Evolutionary conservation across 2,888 invertebrate genomes (phyloP).

Genomic region (Cephus rjabovi): DNA sequence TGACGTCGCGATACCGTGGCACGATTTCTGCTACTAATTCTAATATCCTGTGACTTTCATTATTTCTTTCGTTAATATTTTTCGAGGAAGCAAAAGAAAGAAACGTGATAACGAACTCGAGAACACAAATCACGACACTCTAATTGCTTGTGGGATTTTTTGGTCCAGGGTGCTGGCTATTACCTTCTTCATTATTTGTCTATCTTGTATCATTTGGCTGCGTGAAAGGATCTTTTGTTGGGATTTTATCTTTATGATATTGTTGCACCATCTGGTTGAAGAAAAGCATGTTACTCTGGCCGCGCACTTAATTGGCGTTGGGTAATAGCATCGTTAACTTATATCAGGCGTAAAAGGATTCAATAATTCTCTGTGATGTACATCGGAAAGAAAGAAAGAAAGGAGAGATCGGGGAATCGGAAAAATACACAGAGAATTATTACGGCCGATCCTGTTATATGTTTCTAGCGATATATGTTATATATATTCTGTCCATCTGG

Average conservation of each 20-base stretch:
- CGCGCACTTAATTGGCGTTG: not conserved
- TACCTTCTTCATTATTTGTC: not conserved
- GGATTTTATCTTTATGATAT: not conserved
- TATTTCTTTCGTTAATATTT: not conserved
- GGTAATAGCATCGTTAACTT: not conserved
- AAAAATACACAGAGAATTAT: not conserved
- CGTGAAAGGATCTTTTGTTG: not conserved
- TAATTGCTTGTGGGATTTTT: not conserved
- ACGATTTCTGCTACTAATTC: slow-evolving; percentile 38
- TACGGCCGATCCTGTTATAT: not conserved
- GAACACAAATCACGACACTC: not conserved
- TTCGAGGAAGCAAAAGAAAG: not conserved
- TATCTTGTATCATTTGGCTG: not conserved
- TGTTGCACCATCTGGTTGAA: not conserved
- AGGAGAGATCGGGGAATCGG: not conserved
- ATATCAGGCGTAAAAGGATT: not conserved
- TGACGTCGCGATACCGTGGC: slow-evolving; percentile 57
- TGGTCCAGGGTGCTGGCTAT: not conserved
- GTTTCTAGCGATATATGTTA: not conserved
- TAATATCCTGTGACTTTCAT: not conserved
- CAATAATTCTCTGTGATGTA: not conserved
- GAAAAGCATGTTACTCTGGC: not conserved
- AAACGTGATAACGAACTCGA: not conserved
- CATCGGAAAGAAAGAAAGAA: not conserved
- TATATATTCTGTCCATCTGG: not conserved